A percentile compares a stretch with the other conserved stretches of the same genome.
phyloP scores from a whole-genome alignment of 1,140 invertebrate species.

The Bombus picipes region DNA sequence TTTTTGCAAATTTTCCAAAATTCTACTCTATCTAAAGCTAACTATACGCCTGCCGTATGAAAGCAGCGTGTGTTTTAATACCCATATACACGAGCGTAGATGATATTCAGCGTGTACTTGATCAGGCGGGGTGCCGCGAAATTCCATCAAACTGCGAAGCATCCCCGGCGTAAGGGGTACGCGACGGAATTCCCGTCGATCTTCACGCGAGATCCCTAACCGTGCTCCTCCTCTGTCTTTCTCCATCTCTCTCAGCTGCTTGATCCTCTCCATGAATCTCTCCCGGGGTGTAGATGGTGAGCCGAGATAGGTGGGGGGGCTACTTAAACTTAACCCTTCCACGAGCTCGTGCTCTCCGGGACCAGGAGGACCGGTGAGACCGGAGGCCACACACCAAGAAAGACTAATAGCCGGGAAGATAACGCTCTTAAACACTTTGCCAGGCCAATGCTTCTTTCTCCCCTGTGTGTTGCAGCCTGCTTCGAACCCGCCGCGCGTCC shows the following conservation, averaged over 20 bases:
- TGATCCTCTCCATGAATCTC: slow-evolving; percentile 67
- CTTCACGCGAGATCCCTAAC: slow-evolving; percentile 60
- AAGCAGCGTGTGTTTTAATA: background rate
- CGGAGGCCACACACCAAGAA: slow-evolving; percentile 81
- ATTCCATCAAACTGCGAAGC: slow-evolving; percentile 30
- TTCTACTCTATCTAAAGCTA: no score
- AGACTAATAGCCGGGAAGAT: slow-evolving; percentile 82
- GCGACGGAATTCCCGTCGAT: slow-evolving; percentile 67
- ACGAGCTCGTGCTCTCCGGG: slow-evolving; percentile 74
- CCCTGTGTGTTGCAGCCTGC: slow-evolving; percentile 60
- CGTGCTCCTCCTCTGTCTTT: slow-evolving; percentile 1
- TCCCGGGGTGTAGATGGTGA: slow-evolving; percentile 78
- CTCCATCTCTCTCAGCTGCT: background rate
- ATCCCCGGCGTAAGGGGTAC: slow-evolving; percentile 24
- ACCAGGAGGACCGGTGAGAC: slow-evolving; percentile 74
- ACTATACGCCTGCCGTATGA: no score
- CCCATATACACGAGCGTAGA: background rate
- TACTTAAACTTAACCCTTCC: slow-evolving; percentile 82
- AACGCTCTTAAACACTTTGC: slow-evolving; percentile 82
- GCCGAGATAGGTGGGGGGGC: slow-evolving; percentile 67
- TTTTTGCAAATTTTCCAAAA: no score
- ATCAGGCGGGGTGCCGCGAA: background rate
- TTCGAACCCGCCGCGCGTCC: slow-evolving; percentile 38
- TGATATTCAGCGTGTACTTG: background rate
- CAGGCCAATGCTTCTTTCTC: slow-evolving; percentile 79